phyloP scores from a whole-genome alignment of 2,797 vertebrate genomes.

The Mus spretus region DNA sequence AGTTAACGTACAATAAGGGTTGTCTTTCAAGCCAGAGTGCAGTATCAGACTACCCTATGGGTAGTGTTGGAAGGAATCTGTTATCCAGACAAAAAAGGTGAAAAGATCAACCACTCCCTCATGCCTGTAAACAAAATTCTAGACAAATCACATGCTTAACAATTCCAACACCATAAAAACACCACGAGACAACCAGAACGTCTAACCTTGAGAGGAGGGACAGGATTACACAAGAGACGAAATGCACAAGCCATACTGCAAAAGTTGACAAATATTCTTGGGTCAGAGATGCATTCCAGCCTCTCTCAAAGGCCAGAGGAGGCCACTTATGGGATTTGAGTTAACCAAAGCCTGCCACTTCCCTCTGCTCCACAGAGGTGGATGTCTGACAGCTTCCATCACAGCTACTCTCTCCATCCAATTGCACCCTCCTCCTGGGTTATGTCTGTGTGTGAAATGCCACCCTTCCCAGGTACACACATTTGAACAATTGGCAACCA shows the following conservation, averaged over 20 bases:
- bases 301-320: neutral
- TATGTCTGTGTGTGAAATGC: neutral
- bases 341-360: neutral
- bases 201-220: neutral
- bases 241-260: neutral
- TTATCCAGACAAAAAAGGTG: neutral
- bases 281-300: neutral
- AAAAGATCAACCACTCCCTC: neutral
- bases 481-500: neutral
- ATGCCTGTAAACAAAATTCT: neutral
- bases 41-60: neutral
- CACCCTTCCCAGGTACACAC: neutral
- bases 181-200: neutral
- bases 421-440: neutral
- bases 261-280: neutral
- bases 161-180: constrained; percentile 4
- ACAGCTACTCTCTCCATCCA: neutral
- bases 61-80: neutral
- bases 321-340: neutral
- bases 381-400: neutral
- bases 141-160: neutral
- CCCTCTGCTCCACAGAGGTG: neutral
- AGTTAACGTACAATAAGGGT: neutral
- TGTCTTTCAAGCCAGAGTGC: neutral
- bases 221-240: neutral